phyloP scores from a whole-genome alignment of 2,113 vertebrate species.

The Ciconia boyciana region DNA sequence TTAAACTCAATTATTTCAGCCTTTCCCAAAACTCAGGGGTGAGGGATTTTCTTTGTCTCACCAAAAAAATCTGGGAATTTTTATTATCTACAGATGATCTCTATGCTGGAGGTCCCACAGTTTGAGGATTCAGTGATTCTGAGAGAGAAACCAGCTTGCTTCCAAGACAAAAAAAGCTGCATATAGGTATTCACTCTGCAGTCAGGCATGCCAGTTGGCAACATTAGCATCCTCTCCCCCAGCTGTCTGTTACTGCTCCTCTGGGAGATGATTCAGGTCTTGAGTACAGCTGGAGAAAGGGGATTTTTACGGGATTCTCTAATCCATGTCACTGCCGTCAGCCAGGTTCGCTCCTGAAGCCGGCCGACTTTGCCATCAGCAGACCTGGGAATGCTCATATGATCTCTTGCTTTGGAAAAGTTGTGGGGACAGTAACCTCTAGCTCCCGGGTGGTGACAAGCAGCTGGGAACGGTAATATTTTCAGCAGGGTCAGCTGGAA shows the following conservation, averaged over 20 bases:
- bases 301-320: background rate
- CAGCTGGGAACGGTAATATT: slow-evolving; percentile 36
- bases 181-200: background rate
- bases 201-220: background rate
- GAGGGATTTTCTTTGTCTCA: background rate
- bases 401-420: background rate
- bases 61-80: background rate
- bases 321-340: background rate
- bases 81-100: background rate
- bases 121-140: background rate
- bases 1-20: background rate
- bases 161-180: background rate
- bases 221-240: background rate
- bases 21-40: background rate
- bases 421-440: slow-evolving; percentile 10
- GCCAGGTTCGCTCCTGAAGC: background rate
- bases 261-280: background rate
- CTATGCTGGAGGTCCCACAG: background rate
- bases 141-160: background rate
- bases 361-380: background rate
- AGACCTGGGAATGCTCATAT: background rate
- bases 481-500: slow-evolving; percentile 53
- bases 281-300: background rate
- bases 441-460: background rate
- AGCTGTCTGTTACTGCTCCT: background rate